Evolutionary conservation across 2,797 vertebrate genomes (phyloP).

Genomic region (Acrossocheilus fasciatus): DNA sequence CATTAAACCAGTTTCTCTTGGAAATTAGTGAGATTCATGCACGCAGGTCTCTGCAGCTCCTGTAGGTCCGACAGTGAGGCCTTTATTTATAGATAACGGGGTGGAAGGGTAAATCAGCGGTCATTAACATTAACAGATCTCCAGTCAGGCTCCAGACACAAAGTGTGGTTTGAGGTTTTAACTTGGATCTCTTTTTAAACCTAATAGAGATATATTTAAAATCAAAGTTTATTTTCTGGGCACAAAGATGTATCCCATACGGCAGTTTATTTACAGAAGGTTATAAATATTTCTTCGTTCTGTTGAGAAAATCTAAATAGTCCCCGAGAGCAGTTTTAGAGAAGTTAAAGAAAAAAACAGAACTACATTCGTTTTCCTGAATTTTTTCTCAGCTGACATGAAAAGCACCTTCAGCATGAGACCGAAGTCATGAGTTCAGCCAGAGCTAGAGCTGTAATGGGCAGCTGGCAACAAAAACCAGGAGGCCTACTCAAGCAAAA

Average conservation of each 20-base stretch:
- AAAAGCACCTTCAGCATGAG: conserved; percentile 38
- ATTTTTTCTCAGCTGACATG: conserved; percentile 34
- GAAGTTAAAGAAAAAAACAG: conserved; percentile 26
- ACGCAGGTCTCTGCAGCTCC: conserved; percentile 18
- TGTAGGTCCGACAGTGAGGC: neutral
- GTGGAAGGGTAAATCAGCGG: conserved; percentile 49
- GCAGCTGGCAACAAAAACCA: conserved; percentile 17
- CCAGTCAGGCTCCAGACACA: conserved; percentile 28
- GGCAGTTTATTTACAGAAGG: conserved; percentile 63
- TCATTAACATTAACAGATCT: conserved; percentile 54
- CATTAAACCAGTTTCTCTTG: conserved; percentile 10
- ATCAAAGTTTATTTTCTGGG: conserved; percentile 47
- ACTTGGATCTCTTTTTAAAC: conserved; percentile 33
- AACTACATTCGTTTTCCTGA: conserved; percentile 11
- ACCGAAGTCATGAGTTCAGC: conserved; percentile 25
- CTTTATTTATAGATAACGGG: conserved; percentile 57
- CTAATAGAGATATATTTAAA: conserved; percentile 46
- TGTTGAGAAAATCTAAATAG: conserved; percentile 63
- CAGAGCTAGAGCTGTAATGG: conserved; percentile 10
- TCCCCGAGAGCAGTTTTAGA: conserved; percentile 57
- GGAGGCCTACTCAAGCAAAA: conserved; percentile 8
- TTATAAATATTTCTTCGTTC: conserved; percentile 66
- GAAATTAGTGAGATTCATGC: conserved; percentile 4
- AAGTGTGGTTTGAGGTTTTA: conserved; percentile 31
- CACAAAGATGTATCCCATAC: conserved; percentile 40